Percentiles rank a stretch among this genome's conserved stretches.
Evolutionary conservation across 2,888 invertebrate species (phyloP).

Genomic region (Smittia aterrima): DNA sequence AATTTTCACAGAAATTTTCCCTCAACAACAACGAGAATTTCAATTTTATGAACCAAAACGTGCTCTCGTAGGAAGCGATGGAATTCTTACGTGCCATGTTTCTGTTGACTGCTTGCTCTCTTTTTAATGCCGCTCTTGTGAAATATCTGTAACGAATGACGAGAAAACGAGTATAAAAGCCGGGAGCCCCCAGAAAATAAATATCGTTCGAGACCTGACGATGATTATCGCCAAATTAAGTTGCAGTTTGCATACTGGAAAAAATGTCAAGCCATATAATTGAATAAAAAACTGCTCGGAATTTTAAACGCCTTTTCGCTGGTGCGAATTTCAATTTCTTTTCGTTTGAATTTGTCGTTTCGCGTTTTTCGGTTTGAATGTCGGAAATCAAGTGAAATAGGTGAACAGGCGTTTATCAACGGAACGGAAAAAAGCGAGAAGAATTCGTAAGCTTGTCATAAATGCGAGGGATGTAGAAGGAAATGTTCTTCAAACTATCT

Average conservation of each 20-base stretch:
- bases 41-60: constrained; percentile 31
- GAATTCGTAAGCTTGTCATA: too few relatives aligned
- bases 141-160: background rate
- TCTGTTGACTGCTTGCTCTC: background rate
- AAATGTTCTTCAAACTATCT: background rate
- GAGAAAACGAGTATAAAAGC: background rate
- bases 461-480: background rate
- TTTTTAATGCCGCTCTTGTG: background rate
- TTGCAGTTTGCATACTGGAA: constrained; percentile 37
- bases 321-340: background rate
- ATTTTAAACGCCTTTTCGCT: constrained; percentile 25
- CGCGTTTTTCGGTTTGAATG: background rate
- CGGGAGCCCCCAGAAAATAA: constrained; percentile 23
- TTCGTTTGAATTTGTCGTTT: background rate
- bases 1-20: background rate
- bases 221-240: constrained; percentile 40
- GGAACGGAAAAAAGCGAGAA: too few relatives aligned
- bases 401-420: too few relatives aligned
- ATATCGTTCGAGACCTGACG: constrained; percentile 35
- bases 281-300: constrained; percentile 39
- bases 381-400: too few relatives aligned
- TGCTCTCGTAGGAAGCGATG: constrained; percentile 5
- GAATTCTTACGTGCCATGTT: background rate
- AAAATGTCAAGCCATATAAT: constrained; percentile 39
- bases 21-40: constrained; percentile 21